phyloP scores from a whole-genome alignment of 1,140 invertebrate species.

The Drosophila paulistorum region DNA sequence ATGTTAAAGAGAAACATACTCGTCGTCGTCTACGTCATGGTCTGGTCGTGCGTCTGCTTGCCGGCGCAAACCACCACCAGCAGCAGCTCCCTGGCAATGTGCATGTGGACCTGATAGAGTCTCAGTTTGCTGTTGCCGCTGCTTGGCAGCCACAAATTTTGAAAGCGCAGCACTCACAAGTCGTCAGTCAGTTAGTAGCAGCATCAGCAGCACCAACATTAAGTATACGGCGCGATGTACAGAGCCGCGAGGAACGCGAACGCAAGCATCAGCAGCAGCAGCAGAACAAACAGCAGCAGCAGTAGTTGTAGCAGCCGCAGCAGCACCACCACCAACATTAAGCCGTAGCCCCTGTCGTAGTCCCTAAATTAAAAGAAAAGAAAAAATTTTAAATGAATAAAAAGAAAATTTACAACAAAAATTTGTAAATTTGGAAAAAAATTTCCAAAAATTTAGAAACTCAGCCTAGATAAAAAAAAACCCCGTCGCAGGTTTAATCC shows the following conservation, averaged over 20 bases:
- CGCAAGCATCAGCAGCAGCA: slow-evolving; percentile 34
- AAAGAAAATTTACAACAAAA: background rate
- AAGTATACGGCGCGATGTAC: slow-evolving; percentile 82
- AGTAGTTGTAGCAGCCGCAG: slow-evolving; percentile 27
- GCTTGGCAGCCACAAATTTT: too few relatives aligned
- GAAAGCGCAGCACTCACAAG: too few relatives aligned
- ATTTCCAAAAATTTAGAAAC: background rate
- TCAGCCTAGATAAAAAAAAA: background rate
- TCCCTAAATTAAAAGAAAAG: background rate
- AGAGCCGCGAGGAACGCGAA: slow-evolving; percentile 75
- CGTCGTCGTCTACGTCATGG: too few relatives aligned
- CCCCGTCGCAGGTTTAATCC: slow-evolving; percentile 3
- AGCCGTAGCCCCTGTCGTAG: slow-evolving; percentile 9
- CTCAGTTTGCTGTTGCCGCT: too few relatives aligned
- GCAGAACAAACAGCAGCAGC: slow-evolving; percentile 17
- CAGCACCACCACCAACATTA: slow-evolving; percentile 23
- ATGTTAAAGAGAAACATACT: too few relatives aligned
- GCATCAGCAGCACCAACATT: too few relatives aligned
- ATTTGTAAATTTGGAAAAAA: background rate
- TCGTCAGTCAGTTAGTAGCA: too few relatives aligned
- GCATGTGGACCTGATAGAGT: too few relatives aligned
- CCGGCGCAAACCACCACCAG: too few relatives aligned
- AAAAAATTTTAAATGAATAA: background rate
- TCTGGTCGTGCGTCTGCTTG: too few relatives aligned
- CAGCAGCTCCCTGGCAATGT: too few relatives aligned